A percentile compares a stretch with the other conserved stretches of the same genome.
These are phyloP conservation scores for Diorhabda elongata DNA, from an alignment of 1,140 invertebrate genomes.

Conservation along the genomic window DNA sequence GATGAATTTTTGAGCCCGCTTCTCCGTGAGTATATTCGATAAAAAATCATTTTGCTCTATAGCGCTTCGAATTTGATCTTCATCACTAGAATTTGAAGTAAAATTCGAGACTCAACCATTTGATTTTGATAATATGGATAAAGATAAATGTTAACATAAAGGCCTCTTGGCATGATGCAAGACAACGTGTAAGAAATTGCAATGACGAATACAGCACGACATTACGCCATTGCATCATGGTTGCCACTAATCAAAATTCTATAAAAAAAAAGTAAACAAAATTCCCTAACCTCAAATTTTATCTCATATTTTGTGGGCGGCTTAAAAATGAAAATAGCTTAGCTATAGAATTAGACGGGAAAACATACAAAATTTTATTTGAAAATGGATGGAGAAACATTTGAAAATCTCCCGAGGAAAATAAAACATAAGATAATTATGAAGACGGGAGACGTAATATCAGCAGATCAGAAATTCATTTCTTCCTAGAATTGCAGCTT, in stretches of 20 bases:
- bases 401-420: neutral
- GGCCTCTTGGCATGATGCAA: neutral
- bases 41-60: slow-evolving; percentile 37
- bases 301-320: too few species aligned
- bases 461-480: too few species aligned
- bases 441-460: neutral
- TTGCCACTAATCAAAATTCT: too few species aligned
- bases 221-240: too few species aligned
- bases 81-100: slow-evolving; percentile 31
- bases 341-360: neutral
- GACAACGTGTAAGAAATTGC: neutral
- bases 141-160: neutral
- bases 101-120: slow-evolving; percentile 73
- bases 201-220: neutral
- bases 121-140: neutral
- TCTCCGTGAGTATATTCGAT: slow-evolving; percentile 26
- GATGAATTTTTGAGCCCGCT: slow-evolving; percentile 27
- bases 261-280: too few species aligned
- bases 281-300: too few species aligned
- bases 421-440: neutral
- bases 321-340: neutral
- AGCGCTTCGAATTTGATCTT: slow-evolving; percentile 29
- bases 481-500: too few species aligned
- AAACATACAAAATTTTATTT: too few species aligned
- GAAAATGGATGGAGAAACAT: neutral